Evolutionary conservation across 64 coral and sea anemone genomes (phyloP).

Genomic region (Stylophora pistillata): DNA sequence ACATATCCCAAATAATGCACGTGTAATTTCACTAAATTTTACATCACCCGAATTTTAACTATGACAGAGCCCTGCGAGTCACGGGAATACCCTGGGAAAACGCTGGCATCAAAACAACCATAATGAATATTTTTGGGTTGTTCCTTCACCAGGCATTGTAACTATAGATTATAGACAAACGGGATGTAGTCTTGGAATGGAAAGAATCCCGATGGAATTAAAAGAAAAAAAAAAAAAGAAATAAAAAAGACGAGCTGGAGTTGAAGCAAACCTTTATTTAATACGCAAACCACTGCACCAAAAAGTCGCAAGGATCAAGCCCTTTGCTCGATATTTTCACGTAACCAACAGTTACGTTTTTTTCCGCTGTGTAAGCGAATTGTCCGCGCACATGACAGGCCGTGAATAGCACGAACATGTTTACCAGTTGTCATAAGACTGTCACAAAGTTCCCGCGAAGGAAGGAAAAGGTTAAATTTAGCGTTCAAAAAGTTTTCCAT

Average conservation of each 20-base stretch:
- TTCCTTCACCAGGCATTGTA: not conserved
- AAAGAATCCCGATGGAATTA: not conserved
- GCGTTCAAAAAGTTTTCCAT: not conserved
- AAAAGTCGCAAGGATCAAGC: too few relatives aligned
- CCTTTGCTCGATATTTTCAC: too few relatives aligned
- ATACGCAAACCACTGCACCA: too few relatives aligned
- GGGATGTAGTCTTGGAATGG: slow-evolving; percentile 2
- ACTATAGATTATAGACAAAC: not conserved
- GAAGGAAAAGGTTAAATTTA: not conserved
- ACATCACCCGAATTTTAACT: not conserved
- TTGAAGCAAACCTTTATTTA: too few relatives aligned
- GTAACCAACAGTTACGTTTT: too few relatives aligned
- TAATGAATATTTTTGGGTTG: not conserved
- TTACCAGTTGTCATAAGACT: slow-evolving; percentile 23
- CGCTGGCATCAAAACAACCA: not conserved
- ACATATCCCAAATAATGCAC: too few relatives aligned
- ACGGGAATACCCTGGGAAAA: not conserved
- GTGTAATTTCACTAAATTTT: not conserved
- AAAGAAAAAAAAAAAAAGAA: too few relatives aligned
- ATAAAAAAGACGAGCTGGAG: too few relatives aligned
- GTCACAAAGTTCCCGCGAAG: slow-evolving; percentile 30
- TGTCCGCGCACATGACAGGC: not conserved
- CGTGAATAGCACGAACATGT: not conserved
- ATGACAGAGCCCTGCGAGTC: not conserved
- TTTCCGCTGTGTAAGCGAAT: too few relatives aligned